Base-by-base conservation (phyloP, 1,140 invertebrate genomes). In the Homarus americanus region DNA sequence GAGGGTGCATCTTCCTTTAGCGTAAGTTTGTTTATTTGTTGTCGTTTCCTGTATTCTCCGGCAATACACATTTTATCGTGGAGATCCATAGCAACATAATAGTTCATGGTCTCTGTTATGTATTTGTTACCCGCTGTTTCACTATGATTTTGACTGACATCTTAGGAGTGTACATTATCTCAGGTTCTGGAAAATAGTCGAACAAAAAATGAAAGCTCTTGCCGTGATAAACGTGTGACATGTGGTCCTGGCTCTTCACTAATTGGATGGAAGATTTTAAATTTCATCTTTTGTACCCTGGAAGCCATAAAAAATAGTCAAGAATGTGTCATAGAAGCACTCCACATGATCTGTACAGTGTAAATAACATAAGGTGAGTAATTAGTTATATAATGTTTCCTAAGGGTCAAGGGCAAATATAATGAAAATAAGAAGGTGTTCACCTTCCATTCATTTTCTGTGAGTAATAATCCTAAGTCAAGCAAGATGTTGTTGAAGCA, bases 401-500 rank as follows among this genome's bases (percentile, higher is more conserved):
- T 38, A 24, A 82, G 58, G 53, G 36, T 28, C 28, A 41, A 3
- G 41, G 5, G 82, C 38, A 32, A 84, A 66, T 69, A 84, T 24
- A n/a, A 41, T 41, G 58, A 12, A 69, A 34, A 66, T 24, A 17
- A 87, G 73, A 40, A 38, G 69, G 75, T 38, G 38, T 32, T 34
- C 41, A 38, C 76, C 41, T 78, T 44, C 75, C 24, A 80, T 44
- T 44, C 40, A 78, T 86, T 79, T 66, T 44, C 75, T 28, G 38
- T 24, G 69, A 53, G 24, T 28, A 41, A 88, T 86, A 86, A 72
- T 82, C 76, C 86, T 88, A 88, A 88, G 86, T 72, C 28, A 80
- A 88, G 80, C 80, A 83, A 83, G 32, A 63, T 90, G 80, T 83
- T 90, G 80, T 90, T 90, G 32, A 83, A 75, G 58, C 80, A 76